phyloP scores from a whole-genome alignment of 1,140 invertebrate species.

The Drosophila pandora region DNA sequence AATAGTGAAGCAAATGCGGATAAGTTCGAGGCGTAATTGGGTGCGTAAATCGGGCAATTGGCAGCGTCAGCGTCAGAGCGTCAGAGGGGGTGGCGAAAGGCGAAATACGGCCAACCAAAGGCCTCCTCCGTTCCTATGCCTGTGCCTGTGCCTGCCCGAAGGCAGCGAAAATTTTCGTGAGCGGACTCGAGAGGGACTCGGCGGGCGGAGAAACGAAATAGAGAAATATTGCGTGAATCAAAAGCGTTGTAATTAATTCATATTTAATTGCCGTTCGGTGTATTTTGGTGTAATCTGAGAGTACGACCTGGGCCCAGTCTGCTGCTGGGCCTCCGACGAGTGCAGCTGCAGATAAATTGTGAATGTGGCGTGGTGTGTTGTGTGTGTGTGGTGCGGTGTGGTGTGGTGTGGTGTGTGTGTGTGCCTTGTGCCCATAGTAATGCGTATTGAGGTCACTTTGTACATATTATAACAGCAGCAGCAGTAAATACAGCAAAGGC shows the following conservation, averaged over 20 bases:
- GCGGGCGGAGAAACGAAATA: not conserved
- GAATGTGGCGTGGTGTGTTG: slow-evolving; percentile 8
- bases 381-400: slow-evolving; percentile 16
- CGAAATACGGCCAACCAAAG: not conserved
- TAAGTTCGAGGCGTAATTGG: slow-evolving; percentile 18
- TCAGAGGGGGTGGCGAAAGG: slow-evolving; percentile 13
- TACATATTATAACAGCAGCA: slow-evolving; percentile 54
- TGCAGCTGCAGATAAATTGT: slow-evolving; percentile 19
- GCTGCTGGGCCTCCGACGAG: slow-evolving; percentile 3
- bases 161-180: slow-evolving; percentile 37
- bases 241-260: slow-evolving; percentile 77
- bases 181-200: slow-evolving; percentile 4
- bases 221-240: slow-evolving; percentile 68
- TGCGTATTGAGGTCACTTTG: slow-evolving; percentile 64
- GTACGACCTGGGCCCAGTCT: not conserved
- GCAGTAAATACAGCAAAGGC: slow-evolving; percentile 50
- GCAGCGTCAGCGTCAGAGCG: no score
- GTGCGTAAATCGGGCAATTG: slow-evolving; percentile 14
- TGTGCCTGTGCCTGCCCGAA: not conserved
- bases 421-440: slow-evolving; percentile 24
- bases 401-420: slow-evolving; percentile 4
- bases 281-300: slow-evolving; percentile 16
- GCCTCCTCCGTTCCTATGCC: no score
- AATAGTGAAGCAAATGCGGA: not conserved
- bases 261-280: slow-evolving; percentile 67